Percentiles rank a stretch among this genome's conserved stretches.
These are phyloP conservation scores for Pelecanoides urinatrix DNA, from an alignment of 2,113 vertebrate species.

Conservation along the genomic window DNA sequence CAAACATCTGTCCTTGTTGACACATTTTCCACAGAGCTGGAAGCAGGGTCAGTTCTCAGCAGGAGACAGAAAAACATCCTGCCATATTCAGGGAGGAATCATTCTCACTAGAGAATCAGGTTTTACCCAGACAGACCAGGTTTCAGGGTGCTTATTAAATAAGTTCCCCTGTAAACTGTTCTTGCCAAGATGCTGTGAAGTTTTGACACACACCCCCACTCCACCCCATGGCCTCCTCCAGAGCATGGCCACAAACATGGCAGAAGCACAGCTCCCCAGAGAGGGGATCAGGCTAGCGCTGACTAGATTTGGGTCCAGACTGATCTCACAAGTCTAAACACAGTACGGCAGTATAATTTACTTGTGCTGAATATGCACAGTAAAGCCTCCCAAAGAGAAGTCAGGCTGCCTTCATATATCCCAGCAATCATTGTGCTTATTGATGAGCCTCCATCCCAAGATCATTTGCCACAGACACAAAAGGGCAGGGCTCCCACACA, in stretches of 20 bases:
- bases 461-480: neutral
- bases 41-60: neutral
- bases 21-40: neutral
- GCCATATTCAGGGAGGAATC: neutral
- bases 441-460: neutral
- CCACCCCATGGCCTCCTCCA: neutral
- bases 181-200: neutral
- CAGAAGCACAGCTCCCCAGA: neutral
- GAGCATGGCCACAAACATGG: neutral
- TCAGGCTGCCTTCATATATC: neutral
- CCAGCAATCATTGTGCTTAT: neutral
- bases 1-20: neutral
- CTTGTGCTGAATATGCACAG: neutral
- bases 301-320: neutral
- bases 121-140: neutral
- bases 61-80: neutral
- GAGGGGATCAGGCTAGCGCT: rapidly evolving
- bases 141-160: neutral
- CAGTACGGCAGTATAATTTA: neutral
- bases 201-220: neutral
- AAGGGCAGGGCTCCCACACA: neutral
- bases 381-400: neutral
- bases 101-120: neutral
- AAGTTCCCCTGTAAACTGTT: neutral
- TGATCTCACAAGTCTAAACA: neutral